phyloP scores from a whole-genome alignment of 2,888 invertebrate species.

The Eretmocerus hayati region DNA sequence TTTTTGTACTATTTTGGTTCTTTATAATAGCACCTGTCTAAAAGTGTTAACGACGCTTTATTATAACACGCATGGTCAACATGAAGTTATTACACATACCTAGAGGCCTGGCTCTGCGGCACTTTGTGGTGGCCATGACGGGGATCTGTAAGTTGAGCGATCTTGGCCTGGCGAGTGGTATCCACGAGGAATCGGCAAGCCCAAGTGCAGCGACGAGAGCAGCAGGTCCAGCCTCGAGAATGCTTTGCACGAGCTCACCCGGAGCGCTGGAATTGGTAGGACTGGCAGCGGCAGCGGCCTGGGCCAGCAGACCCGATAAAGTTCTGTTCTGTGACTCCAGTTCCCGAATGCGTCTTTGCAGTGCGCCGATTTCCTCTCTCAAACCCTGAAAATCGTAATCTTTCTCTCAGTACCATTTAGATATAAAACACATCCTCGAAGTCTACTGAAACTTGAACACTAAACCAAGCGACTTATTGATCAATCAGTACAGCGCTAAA shows the following conservation, averaged over 20 bases:
- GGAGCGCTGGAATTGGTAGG: constrained; percentile 53
- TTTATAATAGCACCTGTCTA: too few relatives aligned
- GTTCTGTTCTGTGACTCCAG: constrained; percentile 72
- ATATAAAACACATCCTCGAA: too few relatives aligned
- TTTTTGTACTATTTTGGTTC: too few relatives aligned
- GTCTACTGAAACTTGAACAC: too few relatives aligned
- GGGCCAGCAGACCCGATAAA: constrained; percentile 62
- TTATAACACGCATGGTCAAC: too few relatives aligned
- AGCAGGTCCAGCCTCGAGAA: constrained; percentile 41
- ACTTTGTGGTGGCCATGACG: constrained; percentile 49
- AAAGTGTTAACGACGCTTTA: too few relatives aligned
- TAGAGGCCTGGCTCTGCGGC: constrained; percentile 46
- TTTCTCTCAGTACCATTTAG: too few relatives aligned
- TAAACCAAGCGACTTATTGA: too few relatives aligned
- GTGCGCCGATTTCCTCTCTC: constrained; percentile 67
- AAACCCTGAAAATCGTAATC: constrained; percentile 53
- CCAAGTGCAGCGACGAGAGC: constrained; percentile 51
- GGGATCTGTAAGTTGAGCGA: constrained; percentile 65
- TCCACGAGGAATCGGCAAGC: constrained; percentile 64
- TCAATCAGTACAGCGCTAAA: too few relatives aligned
- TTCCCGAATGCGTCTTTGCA: constrained; percentile 68
- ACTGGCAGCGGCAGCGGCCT: constrained; percentile 54
- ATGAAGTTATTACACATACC: too few relatives aligned
- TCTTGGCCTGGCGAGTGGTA: constrained; percentile 60
- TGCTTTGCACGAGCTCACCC: constrained; percentile 37